Conservation (phyloP, 2,797 vertebrate species). For the Eupleurogrammus muticus region DNA sequence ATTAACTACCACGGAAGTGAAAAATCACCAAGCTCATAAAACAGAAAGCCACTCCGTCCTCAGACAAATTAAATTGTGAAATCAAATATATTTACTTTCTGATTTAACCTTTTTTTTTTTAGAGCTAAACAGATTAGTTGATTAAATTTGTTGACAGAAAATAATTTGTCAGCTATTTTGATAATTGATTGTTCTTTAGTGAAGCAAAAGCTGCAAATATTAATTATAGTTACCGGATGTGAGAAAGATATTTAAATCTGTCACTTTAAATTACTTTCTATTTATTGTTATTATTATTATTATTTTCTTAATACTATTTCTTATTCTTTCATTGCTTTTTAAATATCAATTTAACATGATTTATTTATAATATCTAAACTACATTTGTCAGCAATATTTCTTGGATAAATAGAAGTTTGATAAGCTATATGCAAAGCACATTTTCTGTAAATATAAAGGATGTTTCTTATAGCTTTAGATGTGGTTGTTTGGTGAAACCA, state of each 20-base stretch:
- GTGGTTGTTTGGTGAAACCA: conserved; percentile 5
- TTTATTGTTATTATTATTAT: too few species aligned
- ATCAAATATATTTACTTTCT: conserved; percentile 24
- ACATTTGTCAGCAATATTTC: neutral
- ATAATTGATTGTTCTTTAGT: neutral
- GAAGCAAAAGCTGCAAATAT: neutral
- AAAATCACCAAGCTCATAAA: conserved; percentile 21
- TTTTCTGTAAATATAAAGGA: neutral
- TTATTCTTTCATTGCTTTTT: too few species aligned
- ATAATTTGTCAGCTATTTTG: neutral
- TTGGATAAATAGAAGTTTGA: conserved; percentile 25
- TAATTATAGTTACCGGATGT: neutral
- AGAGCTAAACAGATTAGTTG: neutral
- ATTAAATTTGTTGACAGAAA: neutral
- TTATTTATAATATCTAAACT: too few species aligned
- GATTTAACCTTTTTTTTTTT: conserved; percentile 7
- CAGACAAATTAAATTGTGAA: neutral
- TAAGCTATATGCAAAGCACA: neutral
- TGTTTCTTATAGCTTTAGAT: neutral
- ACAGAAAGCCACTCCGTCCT: neutral
- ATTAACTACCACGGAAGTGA: conserved; percentile 7
- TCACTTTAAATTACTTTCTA: neutral
- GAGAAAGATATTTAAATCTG: neutral
- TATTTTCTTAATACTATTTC: too few species aligned
- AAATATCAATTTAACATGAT: too few species aligned